Conservation (phyloP, 2,113 vertebrate genomes). For the Ailurus styani region DNA sequence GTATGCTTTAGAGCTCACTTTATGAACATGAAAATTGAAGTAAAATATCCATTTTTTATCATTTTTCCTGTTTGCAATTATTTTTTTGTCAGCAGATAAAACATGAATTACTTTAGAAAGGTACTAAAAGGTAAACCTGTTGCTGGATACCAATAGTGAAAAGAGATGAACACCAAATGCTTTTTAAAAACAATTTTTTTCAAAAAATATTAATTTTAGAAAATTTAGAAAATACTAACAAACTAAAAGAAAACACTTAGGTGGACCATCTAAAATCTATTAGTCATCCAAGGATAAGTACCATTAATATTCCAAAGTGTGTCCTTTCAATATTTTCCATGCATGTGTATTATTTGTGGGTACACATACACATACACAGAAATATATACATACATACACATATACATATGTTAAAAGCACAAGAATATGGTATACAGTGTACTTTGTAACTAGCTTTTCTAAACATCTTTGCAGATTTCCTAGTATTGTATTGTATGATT, state of each 20-base stretch:
- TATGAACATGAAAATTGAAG: constrained; percentile 14
- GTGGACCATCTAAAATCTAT: background rate
- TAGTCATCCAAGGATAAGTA: background rate
- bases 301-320: background rate
- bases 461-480: background rate
- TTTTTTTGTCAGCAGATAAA: background rate
- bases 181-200: background rate
- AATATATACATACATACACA: background rate
- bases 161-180: background rate
- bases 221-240: background rate
- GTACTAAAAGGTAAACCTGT: background rate
- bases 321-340: background rate
- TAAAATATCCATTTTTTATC: background rate
- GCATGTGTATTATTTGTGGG: background rate
- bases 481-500: background rate
- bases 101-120: background rate
- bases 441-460: background rate
- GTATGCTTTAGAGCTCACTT: background rate
- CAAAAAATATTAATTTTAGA: background rate
- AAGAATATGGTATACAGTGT: background rate
- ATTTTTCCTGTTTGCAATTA: background rate
- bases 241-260: background rate
- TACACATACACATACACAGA: background rate
- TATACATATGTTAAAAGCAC: background rate
- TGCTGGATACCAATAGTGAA: background rate